Conservation (phyloP, 2,113 vertebrate genomes). For the Rhagologus leucostigma region DNA sequence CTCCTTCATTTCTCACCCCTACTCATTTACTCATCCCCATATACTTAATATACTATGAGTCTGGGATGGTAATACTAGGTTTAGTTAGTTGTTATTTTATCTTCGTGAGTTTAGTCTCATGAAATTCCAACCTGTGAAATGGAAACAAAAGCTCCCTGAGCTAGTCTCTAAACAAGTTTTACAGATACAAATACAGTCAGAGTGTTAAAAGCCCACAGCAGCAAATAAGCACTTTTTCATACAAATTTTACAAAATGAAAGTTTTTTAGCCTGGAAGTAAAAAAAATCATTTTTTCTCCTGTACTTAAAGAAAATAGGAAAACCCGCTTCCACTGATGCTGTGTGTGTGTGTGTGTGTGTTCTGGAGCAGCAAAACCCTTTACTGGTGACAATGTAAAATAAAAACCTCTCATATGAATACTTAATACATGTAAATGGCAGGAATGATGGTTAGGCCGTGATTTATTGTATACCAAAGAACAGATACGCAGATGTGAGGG, state of each 20-base stretch:
- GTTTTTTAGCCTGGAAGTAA: not conserved
- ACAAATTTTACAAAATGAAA: not conserved
- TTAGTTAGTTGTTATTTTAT: not conserved
- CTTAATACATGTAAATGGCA: not conserved
- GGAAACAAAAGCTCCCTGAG: not conserved
- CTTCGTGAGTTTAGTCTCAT: not conserved
- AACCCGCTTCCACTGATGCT: rapidly evolving
- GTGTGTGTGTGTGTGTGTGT: no score
- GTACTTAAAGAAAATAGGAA: not conserved
- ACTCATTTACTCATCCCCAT: not conserved
- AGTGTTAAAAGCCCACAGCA: not conserved
- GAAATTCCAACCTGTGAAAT: not conserved
- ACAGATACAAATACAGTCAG: not conserved
- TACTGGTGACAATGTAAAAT: not conserved
- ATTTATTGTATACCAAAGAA: not conserved
- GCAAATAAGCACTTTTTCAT: not conserved
- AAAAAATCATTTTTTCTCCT: not conserved
- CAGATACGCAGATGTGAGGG: not conserved
- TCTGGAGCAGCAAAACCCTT: not conserved
- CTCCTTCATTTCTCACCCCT: not conserved
- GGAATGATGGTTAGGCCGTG: not conserved
- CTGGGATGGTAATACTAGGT: not conserved
- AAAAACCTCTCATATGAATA: not conserved
- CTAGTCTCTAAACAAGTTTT: not conserved
- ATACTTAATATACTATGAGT: not conserved